Base-by-base conservation (phyloP, 2,888 invertebrate genomes). In the Trichogramma evanescens region DNA sequence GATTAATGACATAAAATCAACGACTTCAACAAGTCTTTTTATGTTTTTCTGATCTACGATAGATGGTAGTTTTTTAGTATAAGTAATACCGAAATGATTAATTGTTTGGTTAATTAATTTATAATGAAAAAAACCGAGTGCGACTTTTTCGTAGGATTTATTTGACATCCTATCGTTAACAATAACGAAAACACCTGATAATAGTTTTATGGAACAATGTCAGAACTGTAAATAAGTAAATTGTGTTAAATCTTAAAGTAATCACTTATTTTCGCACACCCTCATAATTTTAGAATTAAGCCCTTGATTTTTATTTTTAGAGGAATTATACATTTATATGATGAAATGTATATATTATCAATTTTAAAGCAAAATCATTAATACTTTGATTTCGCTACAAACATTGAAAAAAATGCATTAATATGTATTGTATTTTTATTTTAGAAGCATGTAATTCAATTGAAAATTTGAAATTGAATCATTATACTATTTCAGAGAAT, bases 161-260 rank as follows among this genome's bases (percentile, higher is more conserved):
- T 59, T 59, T 49, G 50, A 56, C 45, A 52, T 62, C 58, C 52
- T 62, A 60, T 61, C 64, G 62, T 56, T 64, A 55, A 52, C 56
- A 5, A 38, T 61, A 62, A 54, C 48, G 59, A 40, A 58, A 56
- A 56, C 39, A 64, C 58, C 51, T 46, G 13, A 58, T 54, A 55
- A 56, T 60, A 49, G 50, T 52, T 51, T 46, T 54, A 50, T 60
- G 58, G 53, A 54, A 59, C 52, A 56, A 58, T 55, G 62, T 56
- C 60, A 57, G 61, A 62, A 60, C 58, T 64, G 62, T 64, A 64
- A 62, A 64, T 64, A 64, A 64, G 64, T 64, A 64, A 64, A 62
- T 8, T 60, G 51, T 59, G 50, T 64, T 62, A 44, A 64, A 64
- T 58, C 50, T 64, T 46, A 43, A 57, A 62, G 51, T 58, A 43